phyloP scores from a whole-genome alignment of 2,113 vertebrate genomes.

The Platycercus adscitus region DNA sequence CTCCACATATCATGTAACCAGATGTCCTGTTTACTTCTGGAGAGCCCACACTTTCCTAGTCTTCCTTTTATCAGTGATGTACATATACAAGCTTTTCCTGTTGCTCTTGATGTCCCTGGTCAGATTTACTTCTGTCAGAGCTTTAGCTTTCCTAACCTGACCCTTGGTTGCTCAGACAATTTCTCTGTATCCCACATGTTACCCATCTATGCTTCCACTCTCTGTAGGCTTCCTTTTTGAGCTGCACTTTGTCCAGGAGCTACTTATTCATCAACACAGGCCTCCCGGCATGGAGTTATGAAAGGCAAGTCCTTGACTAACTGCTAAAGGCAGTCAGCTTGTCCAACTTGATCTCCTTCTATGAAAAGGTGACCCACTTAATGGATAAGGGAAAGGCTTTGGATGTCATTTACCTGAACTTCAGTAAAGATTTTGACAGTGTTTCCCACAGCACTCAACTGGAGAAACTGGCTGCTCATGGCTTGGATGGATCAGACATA shows the following conservation, averaged over 20 bases:
- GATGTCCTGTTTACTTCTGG: not conserved
- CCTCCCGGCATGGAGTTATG: not conserved
- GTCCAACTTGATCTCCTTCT: not conserved
- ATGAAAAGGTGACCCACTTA: not conserved
- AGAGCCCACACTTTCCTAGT: not conserved
- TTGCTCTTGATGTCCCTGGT: not conserved
- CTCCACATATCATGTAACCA: not conserved
- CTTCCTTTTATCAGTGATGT: not conserved
- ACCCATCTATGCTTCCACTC: not conserved
- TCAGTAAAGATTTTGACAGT: not conserved
- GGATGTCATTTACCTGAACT: not conserved
- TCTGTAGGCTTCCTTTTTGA: not conserved
- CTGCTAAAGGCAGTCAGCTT: not conserved
- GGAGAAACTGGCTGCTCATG: not conserved
- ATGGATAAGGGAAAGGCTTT: not conserved
- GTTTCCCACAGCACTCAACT: not conserved
- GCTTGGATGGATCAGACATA: not conserved
- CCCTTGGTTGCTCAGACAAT: not conserved
- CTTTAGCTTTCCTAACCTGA: not conserved
- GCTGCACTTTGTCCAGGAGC: not conserved
- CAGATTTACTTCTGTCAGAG: not conserved
- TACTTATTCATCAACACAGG: not conserved
- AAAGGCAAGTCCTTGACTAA: not conserved
- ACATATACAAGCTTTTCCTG: not conserved
- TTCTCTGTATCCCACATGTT: not conserved